Percentiles rank a stretch among this genome's conserved stretches.
Evolutionary conservation across 2,113 vertebrate species (phyloP).

Genomic region (Chlamydotis undulata): DNA sequence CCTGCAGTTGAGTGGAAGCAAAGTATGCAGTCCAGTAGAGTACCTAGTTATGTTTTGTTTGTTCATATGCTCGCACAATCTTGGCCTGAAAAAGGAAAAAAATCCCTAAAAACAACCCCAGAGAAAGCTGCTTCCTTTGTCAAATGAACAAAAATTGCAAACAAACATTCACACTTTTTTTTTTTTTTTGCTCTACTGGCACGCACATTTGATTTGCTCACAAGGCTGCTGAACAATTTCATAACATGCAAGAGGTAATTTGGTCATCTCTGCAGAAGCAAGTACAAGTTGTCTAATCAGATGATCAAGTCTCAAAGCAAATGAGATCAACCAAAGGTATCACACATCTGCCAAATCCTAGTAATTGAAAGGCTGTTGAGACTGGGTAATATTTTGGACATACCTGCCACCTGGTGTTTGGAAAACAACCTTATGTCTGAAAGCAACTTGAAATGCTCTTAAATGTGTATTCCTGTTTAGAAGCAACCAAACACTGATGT

Average conservation of each 20-base stretch:
- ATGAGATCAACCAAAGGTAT: background rate
- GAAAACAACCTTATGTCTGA: background rate
- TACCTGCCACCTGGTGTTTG: slow-evolving; percentile 46
- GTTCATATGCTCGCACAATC: background rate
- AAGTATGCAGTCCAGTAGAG: background rate
- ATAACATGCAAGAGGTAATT: background rate
- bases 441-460: background rate
- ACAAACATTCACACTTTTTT: background rate
- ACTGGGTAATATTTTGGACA: background rate
- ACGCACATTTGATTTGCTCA: background rate
- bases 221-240: background rate
- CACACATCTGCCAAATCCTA: background rate
- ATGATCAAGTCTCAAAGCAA: background rate
- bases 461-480: background rate
- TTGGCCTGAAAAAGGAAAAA: background rate
- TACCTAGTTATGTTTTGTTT: background rate
- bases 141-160: background rate
- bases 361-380: background rate
- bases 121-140: background rate
- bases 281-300: background rate
- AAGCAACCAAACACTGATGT: background rate
- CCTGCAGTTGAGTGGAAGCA: background rate
- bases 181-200: background rate
- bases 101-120: background rate
- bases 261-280: background rate